phyloP scores from a whole-genome alignment of 2,888 invertebrate species.

The Athrips mouffetella region DNA sequence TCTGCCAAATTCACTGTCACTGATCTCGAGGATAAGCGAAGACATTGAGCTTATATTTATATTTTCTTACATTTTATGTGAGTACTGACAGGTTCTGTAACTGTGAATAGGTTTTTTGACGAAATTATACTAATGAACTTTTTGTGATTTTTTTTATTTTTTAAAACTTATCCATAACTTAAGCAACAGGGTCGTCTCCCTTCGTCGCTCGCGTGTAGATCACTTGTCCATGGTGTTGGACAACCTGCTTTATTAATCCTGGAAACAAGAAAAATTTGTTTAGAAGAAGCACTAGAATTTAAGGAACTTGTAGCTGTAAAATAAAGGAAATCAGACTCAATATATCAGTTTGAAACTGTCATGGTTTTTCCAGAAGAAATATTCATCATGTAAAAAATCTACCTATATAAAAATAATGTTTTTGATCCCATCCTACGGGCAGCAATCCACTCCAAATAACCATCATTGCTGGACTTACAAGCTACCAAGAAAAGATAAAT shows the following conservation, averaged over 20 bases:
- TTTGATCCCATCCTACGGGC: no score
- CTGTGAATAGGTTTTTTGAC: no score
- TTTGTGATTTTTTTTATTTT: slow-evolving; percentile 54
- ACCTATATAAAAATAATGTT: neutral
- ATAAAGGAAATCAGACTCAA: slow-evolving; percentile 73
- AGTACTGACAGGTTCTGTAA: no score
- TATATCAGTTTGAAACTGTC: slow-evolving; percentile 78
- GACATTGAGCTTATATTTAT: slow-evolving; percentile 14
- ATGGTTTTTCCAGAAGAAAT: slow-evolving; percentile 52
- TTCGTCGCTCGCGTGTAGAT: slow-evolving; percentile 98
- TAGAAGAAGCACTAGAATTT: neutral
- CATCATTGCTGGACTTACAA: no score
- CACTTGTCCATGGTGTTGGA: slow-evolving; percentile 96
- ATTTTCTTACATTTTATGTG: no score
- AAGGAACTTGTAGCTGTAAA: neutral
- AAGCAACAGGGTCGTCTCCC: slow-evolving; percentile 91
- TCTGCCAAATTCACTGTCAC: slow-evolving; percentile 50
- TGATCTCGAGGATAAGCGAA: slow-evolving; percentile 55
- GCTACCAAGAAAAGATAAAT: no score
- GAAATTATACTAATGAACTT: no score
- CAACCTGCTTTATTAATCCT: slow-evolving; percentile 97
- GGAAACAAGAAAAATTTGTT: slow-evolving; percentile 32
- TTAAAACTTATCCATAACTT: slow-evolving; percentile 73
- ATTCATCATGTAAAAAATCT: slow-evolving; percentile 46
- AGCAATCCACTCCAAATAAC: no score